Percentiles rank a stretch among this genome's conserved stretches.
Conservation (phyloP, 1,140 invertebrate species). For the Diorhabda elongata region DNA sequence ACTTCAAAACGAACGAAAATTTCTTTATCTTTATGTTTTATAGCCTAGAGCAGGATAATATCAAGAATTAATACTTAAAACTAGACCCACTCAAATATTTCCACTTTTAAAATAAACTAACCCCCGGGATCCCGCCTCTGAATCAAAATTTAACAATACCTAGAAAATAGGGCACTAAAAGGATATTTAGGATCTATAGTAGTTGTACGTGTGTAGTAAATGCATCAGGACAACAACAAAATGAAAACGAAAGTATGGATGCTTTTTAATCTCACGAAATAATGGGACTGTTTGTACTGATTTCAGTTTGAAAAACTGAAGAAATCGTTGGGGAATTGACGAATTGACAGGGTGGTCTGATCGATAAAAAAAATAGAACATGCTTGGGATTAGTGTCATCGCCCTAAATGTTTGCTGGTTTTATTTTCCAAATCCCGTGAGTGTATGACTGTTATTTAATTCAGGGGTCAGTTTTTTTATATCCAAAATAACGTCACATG, state of each 20-base stretch:
- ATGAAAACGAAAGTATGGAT: background rate
- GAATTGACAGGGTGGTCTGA: background rate
- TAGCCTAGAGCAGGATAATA: no score
- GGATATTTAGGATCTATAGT: constrained; percentile 2
- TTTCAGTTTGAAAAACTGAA: background rate
- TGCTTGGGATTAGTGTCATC: background rate
- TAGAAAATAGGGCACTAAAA: background rate
- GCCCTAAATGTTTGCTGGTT: no score
- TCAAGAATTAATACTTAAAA: no score
- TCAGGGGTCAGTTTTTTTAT: no score
- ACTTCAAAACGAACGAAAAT: no score
- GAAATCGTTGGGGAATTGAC: background rate
- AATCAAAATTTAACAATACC: background rate
- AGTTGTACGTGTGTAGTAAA: background rate
- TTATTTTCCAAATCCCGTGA: no score
- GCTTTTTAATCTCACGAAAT: background rate
- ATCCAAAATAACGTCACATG: no score
- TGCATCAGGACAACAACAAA: background rate
- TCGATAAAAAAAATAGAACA: background rate
- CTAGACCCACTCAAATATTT: no score
- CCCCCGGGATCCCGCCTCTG: no score
- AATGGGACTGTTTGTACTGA: background rate
- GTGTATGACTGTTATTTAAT: no score
- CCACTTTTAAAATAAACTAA: no score
- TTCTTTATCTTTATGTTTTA: no score